Base-by-base conservation (phyloP, 2,797 vertebrate species). In the Clarias laeviceps region DNA sequence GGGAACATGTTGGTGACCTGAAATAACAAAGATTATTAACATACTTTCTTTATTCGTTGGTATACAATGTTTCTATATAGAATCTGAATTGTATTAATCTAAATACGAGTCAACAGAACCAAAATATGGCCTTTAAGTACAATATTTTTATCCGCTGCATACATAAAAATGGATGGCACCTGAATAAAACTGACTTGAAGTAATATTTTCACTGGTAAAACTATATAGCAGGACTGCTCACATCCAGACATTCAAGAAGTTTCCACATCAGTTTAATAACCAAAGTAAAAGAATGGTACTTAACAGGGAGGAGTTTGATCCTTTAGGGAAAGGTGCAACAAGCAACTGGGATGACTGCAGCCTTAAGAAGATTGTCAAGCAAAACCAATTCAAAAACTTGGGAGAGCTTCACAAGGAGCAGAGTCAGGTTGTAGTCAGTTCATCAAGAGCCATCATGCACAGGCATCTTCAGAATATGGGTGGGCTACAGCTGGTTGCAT, bases 1-100 rank as follows among this genome's bases (percentile, higher is more conserved):
- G 97, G 96, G 90, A 99, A 97, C 89, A 96, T 77, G 5, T 93
- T 95, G 93, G 97, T 95, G 91, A 96, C 96, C 97, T 99, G 94
- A 74, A 84, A 87, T 87, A 87, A 74, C n/a, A 84, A 57, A 45
- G 32, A 77, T 74, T 27, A 74, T 85, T 64, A 32, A 27, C 17
- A 22, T 79, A 40, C 18, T 29, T 22, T 70, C 1, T 37, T 62
- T 37, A 78, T 61, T n/a, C 3, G 14, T 40, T 62, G 22, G 22
- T 40, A 79, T 40, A 62, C 57, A 37, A 8, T 73, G 14, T n/a
- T 54, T 54, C 27, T 54, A 6, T 29, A 57, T 5, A 22, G 18
- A 54, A 27, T 29, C 50, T 29, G 50, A 57, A 57, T 29, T 57
- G 17, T 56, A 76, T 5, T 0, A 29, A 29, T 37, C 20, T 59